phyloP scores from a whole-genome alignment of 2,888 invertebrate species.

The Agonopterix subpropinquella region DNA sequence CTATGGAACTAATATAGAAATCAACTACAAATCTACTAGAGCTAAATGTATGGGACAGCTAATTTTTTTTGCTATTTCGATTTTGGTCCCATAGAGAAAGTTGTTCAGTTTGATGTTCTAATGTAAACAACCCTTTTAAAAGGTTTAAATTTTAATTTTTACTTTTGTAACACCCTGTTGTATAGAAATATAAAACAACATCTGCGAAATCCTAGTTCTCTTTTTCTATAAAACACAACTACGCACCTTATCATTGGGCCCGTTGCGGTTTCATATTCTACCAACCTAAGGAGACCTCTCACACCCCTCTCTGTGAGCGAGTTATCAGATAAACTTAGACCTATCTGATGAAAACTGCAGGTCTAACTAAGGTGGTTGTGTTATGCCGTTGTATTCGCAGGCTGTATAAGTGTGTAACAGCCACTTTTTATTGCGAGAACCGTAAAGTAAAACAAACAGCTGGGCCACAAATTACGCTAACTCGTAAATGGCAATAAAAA shows the following conservation, averaged over 20 bases:
- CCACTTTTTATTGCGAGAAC: conserved; percentile 42
- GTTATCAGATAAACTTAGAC: neutral
- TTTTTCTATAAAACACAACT: conserved; percentile 18
- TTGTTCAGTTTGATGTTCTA: too few species aligned
- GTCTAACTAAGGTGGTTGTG: conserved; percentile 18
- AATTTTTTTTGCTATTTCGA: too few species aligned
- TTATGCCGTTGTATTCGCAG: conserved; percentile 26
- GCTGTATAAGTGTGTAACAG: conserved; percentile 31
- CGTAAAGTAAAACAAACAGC: conserved; percentile 42
- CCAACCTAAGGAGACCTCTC: conserved; percentile 19
- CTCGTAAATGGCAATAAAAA: conserved; percentile 28
- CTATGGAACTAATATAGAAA: too few species aligned
- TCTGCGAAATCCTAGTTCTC: conserved; percentile 7
- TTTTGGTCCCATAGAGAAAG: too few species aligned
- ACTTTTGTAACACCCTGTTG: neutral
- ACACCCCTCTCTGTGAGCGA: neutral
- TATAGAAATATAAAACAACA: conserved; percentile 9
- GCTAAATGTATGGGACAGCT: too few species aligned
- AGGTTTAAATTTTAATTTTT: too few species aligned
- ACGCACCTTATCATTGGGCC: conserved; percentile 34
- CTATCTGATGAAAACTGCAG: conserved; percentile 8
- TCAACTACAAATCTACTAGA: too few species aligned
- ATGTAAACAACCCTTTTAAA: too few species aligned
- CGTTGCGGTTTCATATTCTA: conserved; percentile 17
- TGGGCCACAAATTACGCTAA: conserved; percentile 38